These are phyloP conservation scores for Pentalonia nigronervosa DNA, from an alignment of 1,140 invertebrate species.

Conservation along the genomic window DNA sequence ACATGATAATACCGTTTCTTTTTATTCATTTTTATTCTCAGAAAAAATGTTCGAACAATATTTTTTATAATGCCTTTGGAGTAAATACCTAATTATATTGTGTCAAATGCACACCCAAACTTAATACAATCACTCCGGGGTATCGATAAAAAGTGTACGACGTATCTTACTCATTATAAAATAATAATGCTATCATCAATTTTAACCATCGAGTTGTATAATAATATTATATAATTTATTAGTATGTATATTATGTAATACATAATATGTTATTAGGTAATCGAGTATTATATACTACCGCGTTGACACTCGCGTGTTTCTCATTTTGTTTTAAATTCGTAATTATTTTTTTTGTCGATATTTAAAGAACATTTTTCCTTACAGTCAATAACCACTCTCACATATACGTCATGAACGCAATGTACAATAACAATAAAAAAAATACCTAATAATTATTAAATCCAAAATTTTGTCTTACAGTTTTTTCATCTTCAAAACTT, in stretches of 20 bases:
- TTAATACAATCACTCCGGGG: neutral
- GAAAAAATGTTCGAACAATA: neutral
- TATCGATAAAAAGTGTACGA: neutral
- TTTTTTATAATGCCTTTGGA: neutral
- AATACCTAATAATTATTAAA: neutral
- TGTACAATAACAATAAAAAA: neutral
- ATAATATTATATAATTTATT: slow-evolving; percentile 3
- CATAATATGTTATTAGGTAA: slow-evolving; percentile 12
- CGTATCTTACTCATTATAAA: neutral
- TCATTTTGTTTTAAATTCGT: neutral
- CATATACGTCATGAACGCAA: neutral
- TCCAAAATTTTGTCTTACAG: neutral
- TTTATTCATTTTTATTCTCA: neutral
- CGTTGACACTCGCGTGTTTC: neutral
- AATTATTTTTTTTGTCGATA: neutral
- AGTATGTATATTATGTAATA: neutral
- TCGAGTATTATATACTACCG: neutral
- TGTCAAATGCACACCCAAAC: neutral
- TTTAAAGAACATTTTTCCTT: neutral
- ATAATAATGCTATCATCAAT: neutral
- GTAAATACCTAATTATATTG: neutral
- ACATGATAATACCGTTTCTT: too few species aligned
- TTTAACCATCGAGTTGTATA: neutral
- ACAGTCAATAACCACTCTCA: neutral
- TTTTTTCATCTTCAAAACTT: neutral